Conservation (phyloP, 2,113 vertebrate genomes). For the Mus pahari region DNA sequence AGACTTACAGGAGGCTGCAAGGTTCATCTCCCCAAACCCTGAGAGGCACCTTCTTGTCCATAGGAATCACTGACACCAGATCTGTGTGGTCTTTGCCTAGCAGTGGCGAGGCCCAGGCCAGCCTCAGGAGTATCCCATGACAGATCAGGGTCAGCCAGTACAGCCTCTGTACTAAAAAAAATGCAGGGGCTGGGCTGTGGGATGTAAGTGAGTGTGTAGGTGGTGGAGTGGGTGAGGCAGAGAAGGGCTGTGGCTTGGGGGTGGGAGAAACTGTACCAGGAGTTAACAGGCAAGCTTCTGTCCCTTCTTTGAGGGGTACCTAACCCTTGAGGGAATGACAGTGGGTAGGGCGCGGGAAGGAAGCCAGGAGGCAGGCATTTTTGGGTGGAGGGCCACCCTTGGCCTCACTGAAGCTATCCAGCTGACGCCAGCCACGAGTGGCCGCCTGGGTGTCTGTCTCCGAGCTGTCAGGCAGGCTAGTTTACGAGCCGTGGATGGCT, state of each 20-base stretch:
- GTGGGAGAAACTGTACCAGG: background rate
- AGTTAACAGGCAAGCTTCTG: no score
- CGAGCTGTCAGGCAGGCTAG: slow-evolving; percentile 8
- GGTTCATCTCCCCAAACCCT: background rate
- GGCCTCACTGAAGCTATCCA: background rate
- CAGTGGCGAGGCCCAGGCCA: no score
- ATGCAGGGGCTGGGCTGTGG: background rate
- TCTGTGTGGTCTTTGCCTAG: background rate
- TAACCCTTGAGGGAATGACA: no score
- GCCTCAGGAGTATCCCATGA: background rate
- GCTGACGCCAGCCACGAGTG: background rate
- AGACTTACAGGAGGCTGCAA: background rate
- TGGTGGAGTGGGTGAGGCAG: background rate
- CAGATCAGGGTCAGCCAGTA: background rate
- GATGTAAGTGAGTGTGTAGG: background rate
- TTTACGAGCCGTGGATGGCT: background rate
- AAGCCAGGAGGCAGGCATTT: background rate
- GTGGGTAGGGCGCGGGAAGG: background rate
- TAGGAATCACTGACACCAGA: background rate
- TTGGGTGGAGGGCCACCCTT: no score
- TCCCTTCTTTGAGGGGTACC: background rate
- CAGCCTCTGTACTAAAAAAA: background rate
- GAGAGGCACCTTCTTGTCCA: background rate
- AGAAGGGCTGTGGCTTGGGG: background rate
- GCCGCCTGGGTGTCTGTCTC: slow-evolving; percentile 1